phyloP scores from a whole-genome alignment of 1,140 invertebrate genomes.

The Zaprionus ghesquierei region DNA sequence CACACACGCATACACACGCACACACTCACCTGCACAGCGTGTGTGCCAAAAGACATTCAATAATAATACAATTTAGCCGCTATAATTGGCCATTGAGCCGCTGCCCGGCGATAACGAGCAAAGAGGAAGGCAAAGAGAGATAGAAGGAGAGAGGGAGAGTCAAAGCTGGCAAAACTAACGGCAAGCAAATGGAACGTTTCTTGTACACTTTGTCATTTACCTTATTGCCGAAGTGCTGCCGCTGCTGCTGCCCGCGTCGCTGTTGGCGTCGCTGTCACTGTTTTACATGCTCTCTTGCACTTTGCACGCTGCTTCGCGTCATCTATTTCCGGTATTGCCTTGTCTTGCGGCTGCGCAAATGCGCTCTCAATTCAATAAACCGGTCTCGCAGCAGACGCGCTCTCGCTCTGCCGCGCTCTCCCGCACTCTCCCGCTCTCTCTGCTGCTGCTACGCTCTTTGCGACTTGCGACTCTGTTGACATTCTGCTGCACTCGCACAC shows the following conservation, averaged over 20 bases:
- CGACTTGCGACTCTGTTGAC: constrained; percentile 48
- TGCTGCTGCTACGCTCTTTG: not conserved
- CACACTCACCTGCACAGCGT: constrained; percentile 8
- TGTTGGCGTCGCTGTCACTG: not conserved
- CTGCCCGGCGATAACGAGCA: constrained; percentile 9
- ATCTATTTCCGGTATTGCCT: constrained; percentile 42
- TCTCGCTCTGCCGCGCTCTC: constrained; percentile 8
- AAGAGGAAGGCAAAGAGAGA: not conserved
- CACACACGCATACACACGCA: constrained; percentile 21
- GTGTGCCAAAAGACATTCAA: constrained; percentile 43
- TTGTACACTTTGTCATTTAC: constrained; percentile 39
- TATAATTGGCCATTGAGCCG: constrained; percentile 68
- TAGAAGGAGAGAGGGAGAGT: not conserved
- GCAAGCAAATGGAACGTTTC: constrained; percentile 48
- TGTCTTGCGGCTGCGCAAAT: constrained; percentile 34
- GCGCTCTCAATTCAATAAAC: constrained; percentile 24
- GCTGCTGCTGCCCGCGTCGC: not conserved
- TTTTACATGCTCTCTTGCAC: constrained; percentile 26
- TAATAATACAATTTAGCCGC: constrained; percentile 73
- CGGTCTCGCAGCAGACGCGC: constrained; percentile 27
- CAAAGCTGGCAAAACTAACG: constrained; percentile 13
- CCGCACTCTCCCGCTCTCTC: constrained; percentile 3
- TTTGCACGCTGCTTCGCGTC: constrained; percentile 41
- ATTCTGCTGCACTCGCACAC: constrained; percentile 67
- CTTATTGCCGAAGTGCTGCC: constrained; percentile 23